Base-by-base conservation (phyloP, 1,140 invertebrate genomes). In the Dufourea novaeangliae region DNA sequence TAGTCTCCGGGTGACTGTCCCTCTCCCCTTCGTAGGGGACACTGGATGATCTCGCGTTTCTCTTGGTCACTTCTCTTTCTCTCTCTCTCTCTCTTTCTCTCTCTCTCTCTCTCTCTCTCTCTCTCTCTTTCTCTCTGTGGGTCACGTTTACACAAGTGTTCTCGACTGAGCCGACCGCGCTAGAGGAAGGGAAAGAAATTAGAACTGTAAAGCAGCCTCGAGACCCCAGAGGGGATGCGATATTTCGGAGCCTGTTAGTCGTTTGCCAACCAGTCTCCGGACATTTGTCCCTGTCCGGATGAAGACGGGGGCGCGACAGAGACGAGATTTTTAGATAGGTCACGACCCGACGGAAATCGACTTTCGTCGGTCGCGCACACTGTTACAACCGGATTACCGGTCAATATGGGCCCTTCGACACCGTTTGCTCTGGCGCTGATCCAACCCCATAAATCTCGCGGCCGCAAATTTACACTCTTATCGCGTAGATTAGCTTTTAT, bases 101-200 rank as follows among this genome's bases (percentile, higher is more conserved):
- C 14, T 50, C 25, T 50, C 29, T 1, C 46, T 1, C 5, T 11
- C 25, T 50, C 29, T 1, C 46, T 1, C 5, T 11, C 46, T 7
- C 5, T 46, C 17, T 6, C 20, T 20, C 41, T 46, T n/a, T n/a
- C 4, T 50, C 17, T 7, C 14, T 50, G 22, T 52, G 56, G 78
- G 63, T 83, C 83, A 62, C 56, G 83, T 85, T 83, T 83, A 85
- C 80, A 78, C 83, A 83, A 85, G 73, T 82, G 79, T 78, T 57
- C 44, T 14, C 46, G 22, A 17, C 17, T n/a, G 27, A 20, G 34
- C 17, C 29, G 25, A 66, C 54, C 22, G 7, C 39, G 11, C n/a
- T 29, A 17, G 25, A 22, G 17, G 17, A 32, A 32, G n/a, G 8
- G 39, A 64, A 41, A 37, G 70, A 64, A 46, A 64, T 73, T 25